Percentiles rank a stretch among this genome's conserved stretches.
These are phyloP conservation scores for Xerus rutilus DNA, from an alignment of 2,797 vertebrate species.

Conservation along the genomic window DNA sequence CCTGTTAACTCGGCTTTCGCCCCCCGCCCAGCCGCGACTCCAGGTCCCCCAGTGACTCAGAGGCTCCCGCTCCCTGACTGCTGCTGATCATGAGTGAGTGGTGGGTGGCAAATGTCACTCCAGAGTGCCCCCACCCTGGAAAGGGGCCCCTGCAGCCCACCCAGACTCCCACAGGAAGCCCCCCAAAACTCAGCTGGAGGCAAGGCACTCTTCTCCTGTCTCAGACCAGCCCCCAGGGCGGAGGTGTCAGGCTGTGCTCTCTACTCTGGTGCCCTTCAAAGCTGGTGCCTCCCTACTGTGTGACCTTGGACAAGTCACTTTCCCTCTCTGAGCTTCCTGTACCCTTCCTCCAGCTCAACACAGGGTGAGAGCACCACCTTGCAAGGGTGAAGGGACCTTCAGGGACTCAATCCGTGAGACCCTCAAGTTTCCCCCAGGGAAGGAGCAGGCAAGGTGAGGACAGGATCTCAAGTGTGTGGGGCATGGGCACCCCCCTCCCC, in stretches of 20 bases:
- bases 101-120: not conserved
- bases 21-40: not conserved
- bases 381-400: rapidly evolving
- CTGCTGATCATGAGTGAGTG: not conserved
- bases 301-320: not conserved
- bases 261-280: too few species aligned
- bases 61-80: not conserved
- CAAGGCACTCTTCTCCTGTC: too few species aligned
- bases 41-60: not conserved
- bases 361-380: not conserved
- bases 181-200: not conserved
- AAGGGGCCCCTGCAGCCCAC: not conserved
- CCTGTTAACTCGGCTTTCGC: rapidly evolving
- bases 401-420: not conserved
- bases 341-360: rapidly evolving
- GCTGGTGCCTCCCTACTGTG: rapidly evolving
- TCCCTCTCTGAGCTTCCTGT: not conserved
- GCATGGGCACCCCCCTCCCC: rapidly evolving
- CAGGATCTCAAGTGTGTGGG: not conserved
- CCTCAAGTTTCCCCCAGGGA: not conserved
- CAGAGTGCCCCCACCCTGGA: not conserved
- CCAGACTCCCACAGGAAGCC: not conserved
- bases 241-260: too few species aligned
- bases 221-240: too few species aligned
- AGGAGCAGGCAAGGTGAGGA: too few species aligned